Evolutionary conservation across 2,888 invertebrate species (phyloP), one percentile per base, ranked within the genome.

Genomic region (Pseudococcus longispinus): DNA sequence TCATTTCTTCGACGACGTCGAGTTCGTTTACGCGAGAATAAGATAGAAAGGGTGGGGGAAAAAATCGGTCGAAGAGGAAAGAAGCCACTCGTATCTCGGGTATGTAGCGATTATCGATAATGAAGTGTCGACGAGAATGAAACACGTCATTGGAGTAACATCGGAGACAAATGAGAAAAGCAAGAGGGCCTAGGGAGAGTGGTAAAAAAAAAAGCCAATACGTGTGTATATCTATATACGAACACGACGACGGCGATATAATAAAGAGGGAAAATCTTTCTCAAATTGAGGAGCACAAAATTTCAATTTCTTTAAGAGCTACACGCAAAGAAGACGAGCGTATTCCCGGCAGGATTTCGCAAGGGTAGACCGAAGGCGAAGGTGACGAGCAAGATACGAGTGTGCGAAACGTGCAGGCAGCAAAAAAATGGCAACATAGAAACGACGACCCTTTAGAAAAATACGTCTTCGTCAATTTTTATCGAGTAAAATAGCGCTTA

Each of bases 91-190:
- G 65, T 23, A 65, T 65, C 65, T 65, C 65, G 65, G 26, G 65
- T 65, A 26, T 65, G 65, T 65, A 5, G 65, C 65, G 65, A 65
- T 65, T 65, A 65, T 65, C 65, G 65, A 65, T 65, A 65, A 65
- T 65, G 65, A 65, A 65, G 65, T 65, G 65, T 65, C 65, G 65
- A 65, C 65, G 65, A 65, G 65, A 65, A 65, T 65, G 65, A 65
- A 65, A 65, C 65, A 65, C 65, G 65, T 65, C 65, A 65, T 26
- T 65, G 65, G 5, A 26, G 65, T 13, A 26, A 65, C 65, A 23
- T 65, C 9, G 26, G 65, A 65, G 65, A 65, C 65, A 65, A 65
- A 65, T 65, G 65, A 65, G 65, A 65, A 65, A 65, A 65, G 13
- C 51, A 51, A 51, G 51, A 51, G n/a, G 51, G 51, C 51, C 51